Evolutionary conservation across 2,888 invertebrate genomes (phyloP), one percentile per base, ranked within the genome.

Genomic region (Eristalinus aeneus): DNA sequence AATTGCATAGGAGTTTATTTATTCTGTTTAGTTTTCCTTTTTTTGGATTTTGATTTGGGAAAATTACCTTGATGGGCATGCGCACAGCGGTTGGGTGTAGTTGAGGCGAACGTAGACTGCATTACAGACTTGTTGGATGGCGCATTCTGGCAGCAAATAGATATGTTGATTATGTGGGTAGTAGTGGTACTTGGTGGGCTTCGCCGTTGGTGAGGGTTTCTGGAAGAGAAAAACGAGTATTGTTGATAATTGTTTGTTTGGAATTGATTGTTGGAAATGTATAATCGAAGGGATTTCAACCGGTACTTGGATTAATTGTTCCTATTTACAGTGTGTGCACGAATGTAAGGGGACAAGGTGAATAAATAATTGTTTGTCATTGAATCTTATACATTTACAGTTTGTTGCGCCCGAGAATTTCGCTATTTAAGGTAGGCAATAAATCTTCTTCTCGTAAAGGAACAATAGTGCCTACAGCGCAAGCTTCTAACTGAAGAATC

Each of bases 151-250:
- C 89, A 98, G 94, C 90, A 97, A 93, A 93, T 97, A 97, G 91
- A 97, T 96, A 93, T 97, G 97, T 93, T 97, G 97, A 93, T 97
- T 97, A 93, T 97, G 97, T 34, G 97, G 97, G 93, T 97, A 97
- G 93, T 97, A 97, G 93, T 98, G 97, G 93, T 98, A 97, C 93
- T 97, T 97, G 88, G 97, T 97, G 31, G 97, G 97, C 92, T 97
- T 97, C 67, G 96, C 96, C 88, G 96, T 93, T 77, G 95, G 95
- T 84, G 95, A 94, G 60, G 95, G 95, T 90, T 96, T 95, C 96
- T 96, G 94, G 94, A 91, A 87, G 56, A 86, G 63, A 88, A 64
- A 32, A 86, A 77, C 54, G 64, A 58, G 4, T 27, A 54, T 72
- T 34, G 74, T 84, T 78, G 78, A 63, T 58, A 32, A 72, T 76